Conservation (phyloP, 2,797 vertebrate species). For the Phaenicophaeus curvirostris region DNA sequence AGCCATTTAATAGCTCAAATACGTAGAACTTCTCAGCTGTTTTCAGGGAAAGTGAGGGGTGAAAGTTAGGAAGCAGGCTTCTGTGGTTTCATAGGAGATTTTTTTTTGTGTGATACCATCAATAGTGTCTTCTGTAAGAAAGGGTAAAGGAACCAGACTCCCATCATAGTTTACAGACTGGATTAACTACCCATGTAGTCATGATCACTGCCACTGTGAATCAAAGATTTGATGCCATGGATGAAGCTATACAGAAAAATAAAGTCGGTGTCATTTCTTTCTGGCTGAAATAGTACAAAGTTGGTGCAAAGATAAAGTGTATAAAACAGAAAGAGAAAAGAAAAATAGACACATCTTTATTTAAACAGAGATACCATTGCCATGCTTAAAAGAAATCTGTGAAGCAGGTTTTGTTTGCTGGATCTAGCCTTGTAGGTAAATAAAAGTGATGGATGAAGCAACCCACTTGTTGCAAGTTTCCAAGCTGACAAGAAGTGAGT, state of each 20-base stretch:
- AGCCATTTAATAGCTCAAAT: neutral
- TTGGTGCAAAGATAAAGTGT: neutral
- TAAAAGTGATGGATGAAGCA: slow-evolving; percentile 33
- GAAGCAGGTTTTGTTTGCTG: neutral
- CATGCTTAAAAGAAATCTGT: neutral
- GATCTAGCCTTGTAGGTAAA: neutral
- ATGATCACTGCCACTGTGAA: neutral
- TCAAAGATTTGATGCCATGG: neutral
- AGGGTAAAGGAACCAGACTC: neutral
- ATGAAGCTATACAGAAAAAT: neutral
- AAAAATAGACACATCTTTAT: neutral
- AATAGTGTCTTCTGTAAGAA: neutral
- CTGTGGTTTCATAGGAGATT: neutral
- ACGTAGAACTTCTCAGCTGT: neutral
- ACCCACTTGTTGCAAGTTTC: slow-evolving; percentile 8
- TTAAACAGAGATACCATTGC: neutral
- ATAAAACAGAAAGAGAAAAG: neutral
- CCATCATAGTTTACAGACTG: neutral
- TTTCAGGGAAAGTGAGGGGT: neutral
- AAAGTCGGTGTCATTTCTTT: neutral
- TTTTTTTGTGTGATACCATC: neutral
- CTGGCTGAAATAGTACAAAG: neutral
- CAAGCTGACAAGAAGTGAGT: slow-evolving; percentile 16
- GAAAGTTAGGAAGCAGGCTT: neutral
- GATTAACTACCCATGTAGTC: neutral